Percentiles rank a stretch among this genome's conserved stretches.
These are phyloP conservation scores for Euclidia mi DNA, from an alignment of 2,888 invertebrate genomes.

Conservation along the genomic window DNA sequence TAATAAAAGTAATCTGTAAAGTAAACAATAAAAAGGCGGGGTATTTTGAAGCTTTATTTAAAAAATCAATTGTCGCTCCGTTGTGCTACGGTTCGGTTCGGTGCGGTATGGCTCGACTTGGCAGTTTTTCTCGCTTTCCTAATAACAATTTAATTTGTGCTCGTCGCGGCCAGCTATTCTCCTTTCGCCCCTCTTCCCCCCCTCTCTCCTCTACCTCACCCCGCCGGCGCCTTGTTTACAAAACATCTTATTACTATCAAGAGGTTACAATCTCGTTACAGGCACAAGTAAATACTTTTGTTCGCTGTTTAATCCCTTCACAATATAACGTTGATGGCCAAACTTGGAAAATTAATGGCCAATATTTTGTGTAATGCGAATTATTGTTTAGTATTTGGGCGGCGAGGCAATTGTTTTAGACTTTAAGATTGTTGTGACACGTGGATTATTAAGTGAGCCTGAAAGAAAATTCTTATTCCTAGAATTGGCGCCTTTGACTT, in stretches of 20 bases:
- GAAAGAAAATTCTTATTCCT: too few relatives aligned
- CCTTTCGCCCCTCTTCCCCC: too few relatives aligned
- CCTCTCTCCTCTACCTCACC: background rate
- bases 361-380: conserved; percentile 5
- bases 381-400: too few relatives aligned
- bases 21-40: too few relatives aligned
- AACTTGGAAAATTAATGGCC: conserved; percentile 15
- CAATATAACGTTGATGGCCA: conserved; percentile 7
- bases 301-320: conserved; percentile 15
- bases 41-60: too few relatives aligned
- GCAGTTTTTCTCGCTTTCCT: conserved; percentile 4
- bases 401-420: too few relatives aligned
- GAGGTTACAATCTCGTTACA: conserved; percentile 26
- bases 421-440: too few relatives aligned
- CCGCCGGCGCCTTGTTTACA: conserved; percentile 20
- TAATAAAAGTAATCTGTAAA: too few relatives aligned
- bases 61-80: too few relatives aligned
- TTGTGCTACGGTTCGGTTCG: background rate
- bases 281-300: conserved; percentile 24
- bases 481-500: too few relatives aligned
- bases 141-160: conserved; percentile 31
- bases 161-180: conserved; percentile 1
- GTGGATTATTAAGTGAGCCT: too few relatives aligned
- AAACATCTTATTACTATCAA: conserved; percentile 44
- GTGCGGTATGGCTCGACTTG: background rate